Evolutionary conservation across 2,797 vertebrate genomes (phyloP).

Genomic region (Chelidonichthys spinosus): DNA sequence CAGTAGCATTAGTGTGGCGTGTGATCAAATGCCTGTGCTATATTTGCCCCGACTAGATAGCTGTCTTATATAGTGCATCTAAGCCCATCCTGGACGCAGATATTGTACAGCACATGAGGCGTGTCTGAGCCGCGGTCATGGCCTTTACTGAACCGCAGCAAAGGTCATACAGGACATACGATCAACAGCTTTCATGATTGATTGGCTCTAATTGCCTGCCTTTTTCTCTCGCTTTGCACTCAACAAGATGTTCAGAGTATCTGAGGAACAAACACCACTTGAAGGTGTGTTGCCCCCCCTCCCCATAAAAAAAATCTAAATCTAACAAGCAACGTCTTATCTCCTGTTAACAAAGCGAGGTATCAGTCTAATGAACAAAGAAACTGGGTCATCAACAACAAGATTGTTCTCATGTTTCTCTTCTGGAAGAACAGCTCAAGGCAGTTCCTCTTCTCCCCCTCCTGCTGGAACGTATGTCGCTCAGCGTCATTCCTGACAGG

Average conservation of each 20-base stretch:
- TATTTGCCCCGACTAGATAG: constrained; percentile 49
- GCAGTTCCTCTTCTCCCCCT: too few relatives aligned
- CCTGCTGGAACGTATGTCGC: too few relatives aligned
- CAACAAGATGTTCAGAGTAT: neutral
- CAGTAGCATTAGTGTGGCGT: constrained; percentile 18
- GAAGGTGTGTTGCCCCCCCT: neutral
- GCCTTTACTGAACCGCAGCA: neutral
- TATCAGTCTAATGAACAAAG: neutral
- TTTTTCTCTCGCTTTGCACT: neutral
- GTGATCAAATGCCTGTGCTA: constrained; percentile 56
- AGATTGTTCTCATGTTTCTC: too few relatives aligned
- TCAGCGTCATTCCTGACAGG: too few relatives aligned
- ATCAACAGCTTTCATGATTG: neutral
- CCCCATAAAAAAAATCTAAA: too few relatives aligned
- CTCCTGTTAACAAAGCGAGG: constrained; percentile 45
- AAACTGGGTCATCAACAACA: constrained; percentile 3
- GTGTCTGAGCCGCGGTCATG: neutral
- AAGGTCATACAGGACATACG: neutral
- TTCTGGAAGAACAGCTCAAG: too few relatives aligned
- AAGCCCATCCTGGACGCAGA: constrained; percentile 12
- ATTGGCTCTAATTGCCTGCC: neutral
- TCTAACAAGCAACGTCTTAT: constrained; percentile 19
- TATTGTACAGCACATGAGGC: neutral
- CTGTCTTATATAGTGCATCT: constrained; percentile 27
- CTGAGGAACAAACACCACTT: neutral